Evolutionary conservation across 2,113 vertebrate genomes (phyloP).

Genomic region (Nesoenas mayeri): DNA sequence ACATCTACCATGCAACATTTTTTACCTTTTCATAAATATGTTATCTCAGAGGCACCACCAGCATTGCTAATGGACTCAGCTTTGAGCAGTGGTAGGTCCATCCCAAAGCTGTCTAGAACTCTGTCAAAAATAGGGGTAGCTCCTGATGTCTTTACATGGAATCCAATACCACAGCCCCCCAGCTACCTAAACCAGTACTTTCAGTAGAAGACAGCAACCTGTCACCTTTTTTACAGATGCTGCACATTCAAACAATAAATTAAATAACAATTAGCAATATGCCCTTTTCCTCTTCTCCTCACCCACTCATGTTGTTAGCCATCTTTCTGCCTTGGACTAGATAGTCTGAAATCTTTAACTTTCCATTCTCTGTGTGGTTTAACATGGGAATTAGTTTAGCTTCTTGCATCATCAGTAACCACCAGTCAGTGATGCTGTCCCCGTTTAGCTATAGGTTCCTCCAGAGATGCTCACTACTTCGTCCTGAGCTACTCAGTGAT

Average conservation of each 20-base stretch:
- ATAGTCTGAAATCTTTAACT: neutral
- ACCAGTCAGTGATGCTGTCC: neutral
- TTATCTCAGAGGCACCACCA: neutral
- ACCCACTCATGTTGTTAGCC: neutral
- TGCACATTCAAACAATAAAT: neutral
- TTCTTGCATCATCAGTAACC: neutral
- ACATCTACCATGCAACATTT: neutral
- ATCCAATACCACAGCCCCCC: neutral
- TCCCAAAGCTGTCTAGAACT: neutral
- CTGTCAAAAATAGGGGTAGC: neutral
- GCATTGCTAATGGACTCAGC: neutral
- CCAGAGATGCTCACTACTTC: neutral
- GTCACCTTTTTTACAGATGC: neutral
- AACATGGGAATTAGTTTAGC: neutral
- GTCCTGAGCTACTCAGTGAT: neutral
- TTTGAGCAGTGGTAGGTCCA: neutral
- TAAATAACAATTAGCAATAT: neutral
- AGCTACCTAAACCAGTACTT: neutral
- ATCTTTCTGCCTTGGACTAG: neutral
- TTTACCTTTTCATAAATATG: neutral
- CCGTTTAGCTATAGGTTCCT: neutral
- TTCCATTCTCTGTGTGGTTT: neutral
- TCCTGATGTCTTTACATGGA: neutral
- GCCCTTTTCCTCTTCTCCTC: neutral
- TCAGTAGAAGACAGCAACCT: neutral